Evolutionary conservation across 2,888 invertebrate species (phyloP).

Genomic region (Phorcus lineatus): DNA sequence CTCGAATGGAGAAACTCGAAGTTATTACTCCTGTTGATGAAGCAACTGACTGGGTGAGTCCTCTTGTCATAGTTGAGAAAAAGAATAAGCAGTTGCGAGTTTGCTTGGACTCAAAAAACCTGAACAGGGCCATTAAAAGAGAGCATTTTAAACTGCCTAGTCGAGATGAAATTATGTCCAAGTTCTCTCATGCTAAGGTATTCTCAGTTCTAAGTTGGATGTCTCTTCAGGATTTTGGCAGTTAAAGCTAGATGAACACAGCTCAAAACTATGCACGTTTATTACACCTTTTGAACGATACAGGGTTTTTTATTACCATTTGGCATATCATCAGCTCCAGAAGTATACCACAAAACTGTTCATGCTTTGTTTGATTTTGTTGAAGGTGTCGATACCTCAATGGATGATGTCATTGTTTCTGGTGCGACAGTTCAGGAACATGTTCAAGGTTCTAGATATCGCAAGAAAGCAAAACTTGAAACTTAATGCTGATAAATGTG

Average conservation of each 20-base stretch:
- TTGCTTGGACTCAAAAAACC: slow-evolving; percentile 35
- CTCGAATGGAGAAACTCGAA: slow-evolving; percentile 25
- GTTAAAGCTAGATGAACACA: slow-evolving; percentile 37
- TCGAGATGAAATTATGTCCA: slow-evolving; percentile 38
- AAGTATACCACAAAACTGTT: slow-evolving; percentile 35
- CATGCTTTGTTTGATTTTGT: slow-evolving; percentile 32
- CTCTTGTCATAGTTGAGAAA: slow-evolving; percentile 29
- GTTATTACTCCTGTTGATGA: slow-evolving; percentile 27
- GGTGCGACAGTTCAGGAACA: slow-evolving; percentile 25
- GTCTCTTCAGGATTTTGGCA: slow-evolving; percentile 44
- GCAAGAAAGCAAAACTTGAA: slow-evolving; percentile 28
- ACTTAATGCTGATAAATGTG: slow-evolving; percentile 34
- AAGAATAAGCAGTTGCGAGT: slow-evolving; percentile 1
- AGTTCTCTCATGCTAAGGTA: slow-evolving; percentile 36
- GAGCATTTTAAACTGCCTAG: slow-evolving; percentile 32
- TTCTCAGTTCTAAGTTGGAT: slow-evolving; percentile 43
- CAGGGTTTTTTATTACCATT: slow-evolving; percentile 32
- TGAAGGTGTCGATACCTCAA: slow-evolving; percentile 29
- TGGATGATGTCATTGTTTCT: slow-evolving; percentile 36
- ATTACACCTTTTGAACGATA: slow-evolving; percentile 41
- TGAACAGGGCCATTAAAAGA: slow-evolving; percentile 42
- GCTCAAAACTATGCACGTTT: slow-evolving; percentile 39
- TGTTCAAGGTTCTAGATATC: slow-evolving; percentile 13
- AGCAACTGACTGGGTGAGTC: slow-evolving; percentile 31
- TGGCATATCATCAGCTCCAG: slow-evolving; percentile 39